These are phyloP conservation scores for Dryobota labecula DNA, from an alignment of 2,888 invertebrate genomes.

Conservation along the genomic window DNA sequence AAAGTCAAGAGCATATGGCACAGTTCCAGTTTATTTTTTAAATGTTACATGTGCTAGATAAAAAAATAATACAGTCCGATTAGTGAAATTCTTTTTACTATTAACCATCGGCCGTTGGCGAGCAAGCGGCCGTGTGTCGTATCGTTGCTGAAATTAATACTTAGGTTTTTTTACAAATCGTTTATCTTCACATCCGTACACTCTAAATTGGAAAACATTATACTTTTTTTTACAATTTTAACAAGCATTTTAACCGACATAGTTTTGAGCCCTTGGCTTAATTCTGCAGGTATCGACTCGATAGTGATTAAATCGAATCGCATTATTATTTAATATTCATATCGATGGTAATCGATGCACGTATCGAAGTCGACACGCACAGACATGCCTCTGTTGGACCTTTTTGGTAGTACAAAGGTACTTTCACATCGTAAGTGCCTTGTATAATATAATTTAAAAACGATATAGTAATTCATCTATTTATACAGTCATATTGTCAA, in stretches of 20 bases:
- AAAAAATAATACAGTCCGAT: slow-evolving; percentile 90
- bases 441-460: slow-evolving; percentile 83
- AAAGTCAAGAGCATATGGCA: slow-evolving; percentile 84
- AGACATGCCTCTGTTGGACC: slow-evolving; percentile 70
- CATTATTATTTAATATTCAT: slow-evolving; percentile 37
- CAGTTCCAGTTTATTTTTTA: slow-evolving; percentile 90
- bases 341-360: slow-evolving; percentile 32
- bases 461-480: slow-evolving; percentile 85
- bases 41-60: slow-evolving; percentile 89
- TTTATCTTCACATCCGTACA: slow-evolving; percentile 74
- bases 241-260: slow-evolving; percentile 83
- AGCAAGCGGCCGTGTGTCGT: slow-evolving; percentile 64
- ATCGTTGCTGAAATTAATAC: slow-evolving; percentile 71
- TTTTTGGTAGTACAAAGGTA: slow-evolving; percentile 78
- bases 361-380: slow-evolving; percentile 47
- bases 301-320: slow-evolving; percentile 35
- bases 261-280: slow-evolving; percentile 69
- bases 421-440: slow-evolving; percentile 83
- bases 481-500: slow-evolving; percentile 82
- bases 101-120: slow-evolving; percentile 65
- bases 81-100: slow-evolving; percentile 85
- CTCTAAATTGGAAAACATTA: slow-evolving; percentile 84
- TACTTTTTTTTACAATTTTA: slow-evolving; percentile 84
- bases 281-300: slow-evolving; percentile 51
- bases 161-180: slow-evolving; percentile 70